Percentiles rank a stretch among this genome's conserved stretches.
phyloP scores from a whole-genome alignment of 2,113 vertebrate genomes.

The Anolis carolinensis region DNA sequence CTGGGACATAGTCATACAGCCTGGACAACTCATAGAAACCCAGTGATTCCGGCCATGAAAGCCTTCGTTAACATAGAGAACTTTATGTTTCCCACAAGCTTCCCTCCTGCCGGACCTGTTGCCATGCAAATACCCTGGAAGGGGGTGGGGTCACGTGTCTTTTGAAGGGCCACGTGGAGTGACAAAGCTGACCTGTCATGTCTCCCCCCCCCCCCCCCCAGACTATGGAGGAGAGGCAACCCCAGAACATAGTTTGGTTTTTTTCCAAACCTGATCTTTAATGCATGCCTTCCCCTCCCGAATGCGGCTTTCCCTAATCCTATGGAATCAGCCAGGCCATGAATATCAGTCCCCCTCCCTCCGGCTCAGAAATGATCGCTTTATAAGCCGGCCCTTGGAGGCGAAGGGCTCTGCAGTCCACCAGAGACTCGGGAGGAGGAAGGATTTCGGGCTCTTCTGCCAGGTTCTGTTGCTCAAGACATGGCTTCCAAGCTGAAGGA shows the following conservation, averaged over 20 bases:
- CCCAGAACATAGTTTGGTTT: slow-evolving; percentile 70
- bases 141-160: slow-evolving; percentile 86
- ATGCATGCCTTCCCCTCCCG: slow-evolving; percentile 82
- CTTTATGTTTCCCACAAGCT: too few relatives aligned
- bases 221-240: too few relatives aligned
- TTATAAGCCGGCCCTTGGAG: slow-evolving; percentile 82
- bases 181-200: slow-evolving; percentile 87
- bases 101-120: slow-evolving; percentile 63
- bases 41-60: too few relatives aligned
- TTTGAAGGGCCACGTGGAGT: slow-evolving; percentile 94
- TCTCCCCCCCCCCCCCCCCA: slow-evolving; percentile 48
- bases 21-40: too few relatives aligned
- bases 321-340: slow-evolving; percentile 86
- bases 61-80: too few relatives aligned
- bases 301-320: slow-evolving; percentile 84
- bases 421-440: slow-evolving; percentile 58
- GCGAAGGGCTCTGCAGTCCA: slow-evolving; percentile 71
- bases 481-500: slow-evolving; percentile 93
- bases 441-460: slow-evolving; percentile 14
- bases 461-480: slow-evolving; percentile 41
- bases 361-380: slow-evolving; percentile 78
- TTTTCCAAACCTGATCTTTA: slow-evolving; percentile 80
- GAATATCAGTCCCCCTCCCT: slow-evolving; percentile 80
- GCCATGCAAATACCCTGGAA: slow-evolving; percentile 83
- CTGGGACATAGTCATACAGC: too few relatives aligned